phyloP scores from a whole-genome alignment of 1,140 invertebrate genomes.

The Hylaeus volcanicus region DNA sequence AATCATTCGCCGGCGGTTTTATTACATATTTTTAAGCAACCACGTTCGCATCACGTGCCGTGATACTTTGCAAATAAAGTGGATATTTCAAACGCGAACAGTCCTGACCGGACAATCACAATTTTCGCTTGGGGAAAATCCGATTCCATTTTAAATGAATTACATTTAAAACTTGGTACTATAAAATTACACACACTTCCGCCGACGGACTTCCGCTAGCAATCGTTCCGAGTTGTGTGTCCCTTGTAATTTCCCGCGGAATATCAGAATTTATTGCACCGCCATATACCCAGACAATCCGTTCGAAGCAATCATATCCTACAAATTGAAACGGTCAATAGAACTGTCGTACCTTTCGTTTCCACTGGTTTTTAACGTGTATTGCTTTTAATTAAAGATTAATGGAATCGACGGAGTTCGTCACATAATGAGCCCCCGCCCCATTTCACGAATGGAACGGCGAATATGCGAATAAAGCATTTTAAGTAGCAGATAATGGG shows the following conservation, averaged over 20 bases:
- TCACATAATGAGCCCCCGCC: background rate
- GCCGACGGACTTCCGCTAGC: background rate
- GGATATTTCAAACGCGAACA: conserved; percentile 25
- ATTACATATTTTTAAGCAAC: conserved; percentile 27
- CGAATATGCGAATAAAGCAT: too few relatives aligned
- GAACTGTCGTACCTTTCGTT: background rate
- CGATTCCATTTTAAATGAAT: conserved; percentile 45
- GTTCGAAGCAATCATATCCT: conserved; percentile 1
- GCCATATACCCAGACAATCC: background rate
- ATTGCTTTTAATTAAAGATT: background rate
- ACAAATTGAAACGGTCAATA: conserved; percentile 34
- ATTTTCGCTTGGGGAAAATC: conserved; percentile 13
- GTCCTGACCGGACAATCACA: conserved; percentile 10
- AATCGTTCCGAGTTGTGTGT: background rate
- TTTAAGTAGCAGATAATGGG: background rate
- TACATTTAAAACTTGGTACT: conserved; percentile 28
- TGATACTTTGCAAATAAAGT: conserved; percentile 36
- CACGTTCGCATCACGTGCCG: background rate
- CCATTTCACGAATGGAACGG: background rate
- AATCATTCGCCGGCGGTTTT: conserved; percentile 15
- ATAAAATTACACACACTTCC: conserved; percentile 20
- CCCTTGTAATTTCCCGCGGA: conserved; percentile 24
- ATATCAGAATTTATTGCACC: conserved; percentile 26
- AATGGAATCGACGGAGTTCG: background rate
- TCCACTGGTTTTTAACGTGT: background rate